Percentiles rank a stretch among this genome's conserved stretches.
phyloP scores from a whole-genome alignment of 2,797 vertebrate species.

The Acrossocheilus fasciatus region DNA sequence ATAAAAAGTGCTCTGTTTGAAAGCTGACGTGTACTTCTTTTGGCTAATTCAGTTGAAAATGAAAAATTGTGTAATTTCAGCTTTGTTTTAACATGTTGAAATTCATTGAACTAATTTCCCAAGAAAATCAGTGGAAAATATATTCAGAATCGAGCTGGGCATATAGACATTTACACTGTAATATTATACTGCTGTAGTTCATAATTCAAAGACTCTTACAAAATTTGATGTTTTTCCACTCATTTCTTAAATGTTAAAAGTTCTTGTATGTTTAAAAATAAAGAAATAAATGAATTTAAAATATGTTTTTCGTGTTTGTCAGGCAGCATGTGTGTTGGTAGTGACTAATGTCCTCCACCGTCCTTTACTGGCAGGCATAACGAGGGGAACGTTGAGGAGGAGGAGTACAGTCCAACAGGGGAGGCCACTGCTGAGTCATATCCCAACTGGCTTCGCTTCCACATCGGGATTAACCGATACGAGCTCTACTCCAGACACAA shows the following conservation, averaged over 20 bases:
- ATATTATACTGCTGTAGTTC: background rate
- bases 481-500: constrained; percentile 91
- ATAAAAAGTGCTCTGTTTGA: background rate
- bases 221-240: background rate
- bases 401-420: constrained; percentile 85
- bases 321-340: background rate
- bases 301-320: background rate
- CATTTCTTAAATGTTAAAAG: background rate
- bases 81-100: background rate
- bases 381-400: constrained; percentile 84
- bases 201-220: background rate
- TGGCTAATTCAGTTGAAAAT: background rate
- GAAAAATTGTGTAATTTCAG: background rate
- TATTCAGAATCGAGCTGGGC: background rate
- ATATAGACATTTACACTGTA: background rate
- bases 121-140: background rate
- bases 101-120: background rate
- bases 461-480: constrained; percentile 94
- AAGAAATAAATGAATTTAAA: background rate
- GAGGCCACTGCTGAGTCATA: constrained; percentile 86
- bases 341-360: constrained; percentile 62
- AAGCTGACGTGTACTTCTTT: background rate
- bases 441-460: constrained; percentile 97
- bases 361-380: constrained; percentile 80
- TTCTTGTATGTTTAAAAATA: background rate